Evolutionary conservation across 2,797 vertebrate genomes (phyloP), one percentile per base, ranked within the genome.

Genomic region (Acipenser ruthenus): DNA sequence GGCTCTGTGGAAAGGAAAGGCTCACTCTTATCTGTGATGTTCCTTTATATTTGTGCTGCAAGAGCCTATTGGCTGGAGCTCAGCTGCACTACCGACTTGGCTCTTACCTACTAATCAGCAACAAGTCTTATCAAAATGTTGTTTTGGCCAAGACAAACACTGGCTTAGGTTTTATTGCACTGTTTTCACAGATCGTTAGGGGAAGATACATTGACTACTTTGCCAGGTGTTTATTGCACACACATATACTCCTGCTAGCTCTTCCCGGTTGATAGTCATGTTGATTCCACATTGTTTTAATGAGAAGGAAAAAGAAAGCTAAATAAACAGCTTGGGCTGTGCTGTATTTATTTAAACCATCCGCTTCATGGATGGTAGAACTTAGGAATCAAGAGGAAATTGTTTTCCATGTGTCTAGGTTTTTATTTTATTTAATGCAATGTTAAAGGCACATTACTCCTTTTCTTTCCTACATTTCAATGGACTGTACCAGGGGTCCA

Each of bases 91-190:
- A 72, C 79, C 63, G 10, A 70, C 75, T 78, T 73, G 64, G 61
- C 64, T 73, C 75, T 63, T 71, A 75, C 15, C 51, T 64, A 65
- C 66, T 78, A 72, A 80, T 82, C 60, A 12, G 53, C 71, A 52
- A 71, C 79, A 72, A 65, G 71, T 72, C 63, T 77, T 73, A 81
- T 72, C 70, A 74, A 75, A 74, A 77, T 61, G n/a, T 75, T 82
- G 72, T 65, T 52, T 60, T 71, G 81, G 80, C 83, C 86, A 92
- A 89, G 84, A 86, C 77, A 93, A 92, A 86, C 80, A 84, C 48
- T 65, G 71, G 18, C 68, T 67, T 70, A 79, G 76, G 73, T 87
- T 83, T 84, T 83, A 80, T 78, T 84, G 79, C 76, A 82, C 74
- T 86, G 78, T 82, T 90, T 89, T 89, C 82, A 86, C 78, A 84